These are phyloP conservation scores for Motacilla tschutschensis DNA, from an alignment of 2,113 vertebrate genomes.

Conservation along the genomic window DNA sequence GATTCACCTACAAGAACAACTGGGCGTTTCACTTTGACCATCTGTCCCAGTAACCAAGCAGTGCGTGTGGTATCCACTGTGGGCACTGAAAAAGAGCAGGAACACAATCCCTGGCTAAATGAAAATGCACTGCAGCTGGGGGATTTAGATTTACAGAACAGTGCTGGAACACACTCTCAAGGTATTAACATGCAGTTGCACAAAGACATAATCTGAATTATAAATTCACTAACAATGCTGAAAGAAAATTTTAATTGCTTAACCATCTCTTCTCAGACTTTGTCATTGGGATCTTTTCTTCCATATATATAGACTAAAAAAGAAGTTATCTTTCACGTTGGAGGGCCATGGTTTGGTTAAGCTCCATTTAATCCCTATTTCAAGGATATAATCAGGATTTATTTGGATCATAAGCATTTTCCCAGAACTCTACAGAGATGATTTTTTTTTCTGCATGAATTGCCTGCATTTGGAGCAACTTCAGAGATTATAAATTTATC, in stretches of 20 bases:
- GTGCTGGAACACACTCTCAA: not conserved
- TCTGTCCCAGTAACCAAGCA: constrained; percentile 89
- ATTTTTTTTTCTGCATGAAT: not conserved
- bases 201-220: not conserved
- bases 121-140: not conserved
- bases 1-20: constrained; percentile 93
- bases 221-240: not conserved
- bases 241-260: constrained; percentile 3
- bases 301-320: not conserved
- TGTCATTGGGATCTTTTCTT: not conserved
- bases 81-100: constrained; percentile 76
- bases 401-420: constrained; percentile 18
- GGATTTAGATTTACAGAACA: not conserved
- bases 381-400: constrained; percentile 27
- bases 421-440: not conserved
- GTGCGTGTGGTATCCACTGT: constrained; percentile 90
- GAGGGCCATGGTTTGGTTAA: not conserved
- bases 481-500: not conserved
- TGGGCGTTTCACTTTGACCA: constrained; percentile 86
- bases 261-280: not conserved
- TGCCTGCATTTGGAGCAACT: not conserved
- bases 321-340: not conserved
- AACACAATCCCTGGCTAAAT: not conserved
- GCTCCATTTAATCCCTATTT: not conserved
- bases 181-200: not conserved